phyloP scores from a whole-genome alignment of 2,113 vertebrate species.

The Raphicerus campestris region DNA sequence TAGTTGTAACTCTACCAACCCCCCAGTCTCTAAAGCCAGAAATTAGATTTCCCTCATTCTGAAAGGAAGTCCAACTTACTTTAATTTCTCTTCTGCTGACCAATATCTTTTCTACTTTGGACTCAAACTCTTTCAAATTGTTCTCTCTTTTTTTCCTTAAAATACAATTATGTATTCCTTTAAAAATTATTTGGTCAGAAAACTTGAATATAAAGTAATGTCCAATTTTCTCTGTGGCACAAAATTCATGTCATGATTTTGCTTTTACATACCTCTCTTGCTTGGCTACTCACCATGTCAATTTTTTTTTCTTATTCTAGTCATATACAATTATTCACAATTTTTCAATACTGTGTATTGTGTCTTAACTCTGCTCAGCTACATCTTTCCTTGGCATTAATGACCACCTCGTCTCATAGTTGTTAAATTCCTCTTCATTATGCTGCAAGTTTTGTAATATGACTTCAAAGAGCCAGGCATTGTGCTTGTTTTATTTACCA shows the following conservation, averaged over 20 bases:
- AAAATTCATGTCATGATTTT: neutral
- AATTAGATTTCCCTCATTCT: neutral
- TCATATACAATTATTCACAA: neutral
- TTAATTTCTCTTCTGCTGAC: neutral
- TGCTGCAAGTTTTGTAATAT: neutral
- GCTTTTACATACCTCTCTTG: rapidly evolving
- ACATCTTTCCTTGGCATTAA: neutral
- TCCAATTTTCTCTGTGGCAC: neutral
- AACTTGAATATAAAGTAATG: neutral
- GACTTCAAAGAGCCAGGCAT: neutral
- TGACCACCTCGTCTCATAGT: neutral
- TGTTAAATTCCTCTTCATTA: neutral
- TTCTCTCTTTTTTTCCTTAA: neutral
- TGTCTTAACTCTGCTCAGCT: neutral
- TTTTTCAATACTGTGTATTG: neutral
- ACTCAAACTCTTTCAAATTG: neutral
- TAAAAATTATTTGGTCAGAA: neutral
- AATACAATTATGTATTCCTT: neutral
- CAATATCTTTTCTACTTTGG: neutral
- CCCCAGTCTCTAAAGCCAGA: neutral
- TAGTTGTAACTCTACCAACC: neutral
- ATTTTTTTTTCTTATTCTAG: too few relatives aligned
- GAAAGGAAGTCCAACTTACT: neutral
- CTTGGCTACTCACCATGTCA: neutral
- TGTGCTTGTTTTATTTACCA: neutral